Conservation (phyloP, 2,113 vertebrate genomes). For the Myotis davidii region DNA sequence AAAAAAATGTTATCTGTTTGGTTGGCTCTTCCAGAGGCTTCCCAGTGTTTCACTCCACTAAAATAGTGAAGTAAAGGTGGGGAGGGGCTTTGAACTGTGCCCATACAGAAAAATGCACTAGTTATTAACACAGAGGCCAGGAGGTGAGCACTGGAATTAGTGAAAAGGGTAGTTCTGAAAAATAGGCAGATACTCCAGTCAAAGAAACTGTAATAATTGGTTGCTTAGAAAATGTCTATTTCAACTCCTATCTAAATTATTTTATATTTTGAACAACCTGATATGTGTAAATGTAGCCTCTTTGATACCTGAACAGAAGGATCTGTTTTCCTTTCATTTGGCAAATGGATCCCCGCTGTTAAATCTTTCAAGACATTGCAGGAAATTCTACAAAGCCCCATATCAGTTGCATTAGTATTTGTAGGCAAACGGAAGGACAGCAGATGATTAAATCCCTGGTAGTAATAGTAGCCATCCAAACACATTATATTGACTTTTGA, state of each 20-base stretch:
- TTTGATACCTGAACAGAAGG: not conserved
- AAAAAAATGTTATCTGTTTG: not conserved
- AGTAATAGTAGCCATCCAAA: not conserved
- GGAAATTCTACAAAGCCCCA: not conserved
- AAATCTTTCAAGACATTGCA: not conserved
- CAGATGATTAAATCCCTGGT: not conserved
- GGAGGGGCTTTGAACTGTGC: not conserved
- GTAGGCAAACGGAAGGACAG: not conserved
- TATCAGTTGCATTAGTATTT: not conserved
- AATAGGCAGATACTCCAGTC: not conserved
- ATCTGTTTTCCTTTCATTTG: constrained; percentile 48
- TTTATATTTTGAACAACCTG: constrained; percentile 18
- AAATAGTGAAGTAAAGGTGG: not conserved
- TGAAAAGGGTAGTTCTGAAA: not conserved
- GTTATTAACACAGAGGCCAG: not conserved
- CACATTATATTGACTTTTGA: not conserved
- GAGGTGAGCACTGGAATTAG: not conserved
- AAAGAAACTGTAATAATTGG: not conserved
- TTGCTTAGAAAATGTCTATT: not conserved
- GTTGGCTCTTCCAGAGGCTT: not conserved
- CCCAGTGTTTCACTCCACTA: not conserved
- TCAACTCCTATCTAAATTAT: not conserved
- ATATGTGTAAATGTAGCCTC: not conserved
- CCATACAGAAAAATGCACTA: not conserved
- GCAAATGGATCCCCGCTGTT: not conserved